phyloP scores from a whole-genome alignment of 2,888 invertebrate genomes.

The Cryptocephalus primarius region DNA sequence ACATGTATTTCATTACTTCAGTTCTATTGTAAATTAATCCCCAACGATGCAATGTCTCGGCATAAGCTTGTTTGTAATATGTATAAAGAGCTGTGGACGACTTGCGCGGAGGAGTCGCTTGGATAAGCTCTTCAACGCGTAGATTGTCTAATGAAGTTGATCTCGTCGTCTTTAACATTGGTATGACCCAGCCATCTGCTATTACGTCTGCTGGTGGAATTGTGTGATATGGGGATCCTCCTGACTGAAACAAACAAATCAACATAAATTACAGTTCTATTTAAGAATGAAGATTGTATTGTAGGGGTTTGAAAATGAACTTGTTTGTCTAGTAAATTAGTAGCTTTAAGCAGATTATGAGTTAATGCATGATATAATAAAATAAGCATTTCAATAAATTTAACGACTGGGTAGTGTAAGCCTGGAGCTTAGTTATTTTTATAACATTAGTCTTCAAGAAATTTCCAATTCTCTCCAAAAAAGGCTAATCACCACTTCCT shows the following conservation, averaged over 20 bases:
- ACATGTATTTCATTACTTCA: constrained; percentile 49
- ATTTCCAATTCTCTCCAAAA: too few species aligned
- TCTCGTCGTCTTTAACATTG: constrained; percentile 53
- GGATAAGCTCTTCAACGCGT: constrained; percentile 34
- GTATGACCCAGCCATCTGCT: constrained; percentile 66
- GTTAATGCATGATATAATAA: too few species aligned
- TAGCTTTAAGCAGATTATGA: too few species aligned
- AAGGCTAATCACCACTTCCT: too few species aligned
- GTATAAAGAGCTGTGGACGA: constrained; percentile 53
- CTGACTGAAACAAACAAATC: constrained; percentile 49
- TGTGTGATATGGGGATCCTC: constrained; percentile 83
- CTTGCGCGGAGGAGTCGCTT: constrained; percentile 21
- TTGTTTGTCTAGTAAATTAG: too few species aligned
- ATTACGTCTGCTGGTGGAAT: constrained; percentile 68
- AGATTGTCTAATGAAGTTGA: constrained; percentile 76
- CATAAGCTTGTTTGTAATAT: constrained; percentile 76
- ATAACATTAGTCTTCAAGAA: too few species aligned
- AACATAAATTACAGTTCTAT: neutral
- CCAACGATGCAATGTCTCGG: constrained; percentile 68
- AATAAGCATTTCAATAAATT: too few species aligned
- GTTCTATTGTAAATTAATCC: constrained; percentile 36
- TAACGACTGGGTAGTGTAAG: too few species aligned
- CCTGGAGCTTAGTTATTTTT: too few species aligned
- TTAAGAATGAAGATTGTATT: constrained; percentile 12
- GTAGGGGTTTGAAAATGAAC: too few species aligned